Evolutionary conservation across 2,113 vertebrate genomes (phyloP).

Genomic region (Corynorhinus townsendii): DNA sequence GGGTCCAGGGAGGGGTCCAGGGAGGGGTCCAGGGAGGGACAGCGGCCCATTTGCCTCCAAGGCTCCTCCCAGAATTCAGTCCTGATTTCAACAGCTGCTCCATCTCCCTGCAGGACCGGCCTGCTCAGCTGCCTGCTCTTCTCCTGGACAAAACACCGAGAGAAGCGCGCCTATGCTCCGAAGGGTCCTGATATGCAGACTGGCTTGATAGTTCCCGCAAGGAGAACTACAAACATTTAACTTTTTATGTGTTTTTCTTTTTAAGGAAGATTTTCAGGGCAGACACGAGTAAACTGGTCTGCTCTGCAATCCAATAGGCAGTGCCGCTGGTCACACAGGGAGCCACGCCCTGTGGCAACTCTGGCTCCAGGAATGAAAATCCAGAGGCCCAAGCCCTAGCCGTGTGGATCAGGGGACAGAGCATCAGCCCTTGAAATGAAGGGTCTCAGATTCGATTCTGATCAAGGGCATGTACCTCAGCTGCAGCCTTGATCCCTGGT

Average conservation of each 20-base stretch:
- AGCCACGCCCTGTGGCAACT: not conserved
- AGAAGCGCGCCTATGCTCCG: not conserved
- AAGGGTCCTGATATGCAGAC: not conserved
- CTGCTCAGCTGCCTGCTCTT: not conserved
- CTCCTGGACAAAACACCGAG: too few relatives aligned
- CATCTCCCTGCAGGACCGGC: not conserved
- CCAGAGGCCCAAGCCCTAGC: too few relatives aligned
- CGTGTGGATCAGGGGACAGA: too few relatives aligned
- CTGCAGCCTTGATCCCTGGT: too few relatives aligned
- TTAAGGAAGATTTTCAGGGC: not conserved
- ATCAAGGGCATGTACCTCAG: too few relatives aligned
- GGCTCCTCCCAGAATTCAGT: not conserved
- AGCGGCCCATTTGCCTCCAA: not conserved
- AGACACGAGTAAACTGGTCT: not conserved
- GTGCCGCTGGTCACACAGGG: not conserved
- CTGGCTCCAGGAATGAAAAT: not conserved
- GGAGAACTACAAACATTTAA: not conserved
- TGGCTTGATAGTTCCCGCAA: not conserved
- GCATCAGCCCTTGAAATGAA: too few relatives aligned
- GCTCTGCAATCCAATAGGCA: not conserved
- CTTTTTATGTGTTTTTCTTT: not conserved
- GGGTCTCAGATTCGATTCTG: too few relatives aligned
- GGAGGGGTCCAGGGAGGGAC: not conserved
- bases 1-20: not conserved
- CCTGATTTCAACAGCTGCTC: not conserved